These are phyloP conservation scores for Otis tarda DNA, from an alignment of 2,113 vertebrate species.

Conservation along the genomic window DNA sequence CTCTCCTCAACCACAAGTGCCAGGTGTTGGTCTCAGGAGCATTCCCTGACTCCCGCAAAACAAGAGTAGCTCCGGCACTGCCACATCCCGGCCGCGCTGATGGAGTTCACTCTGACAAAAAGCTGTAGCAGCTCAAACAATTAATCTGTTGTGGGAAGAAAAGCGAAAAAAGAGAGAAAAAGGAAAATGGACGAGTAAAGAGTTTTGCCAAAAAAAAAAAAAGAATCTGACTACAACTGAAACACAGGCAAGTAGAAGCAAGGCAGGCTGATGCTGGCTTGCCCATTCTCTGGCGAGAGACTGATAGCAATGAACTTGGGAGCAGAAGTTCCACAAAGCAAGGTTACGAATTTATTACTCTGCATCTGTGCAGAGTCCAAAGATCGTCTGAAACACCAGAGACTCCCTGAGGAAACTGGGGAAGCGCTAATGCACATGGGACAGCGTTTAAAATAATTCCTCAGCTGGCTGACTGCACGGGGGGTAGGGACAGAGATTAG, in stretches of 20 bases:
- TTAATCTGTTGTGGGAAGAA: not conserved
- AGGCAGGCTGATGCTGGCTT: not conserved
- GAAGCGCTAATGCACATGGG: not conserved
- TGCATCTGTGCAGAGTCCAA: not conserved
- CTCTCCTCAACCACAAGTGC: not conserved
- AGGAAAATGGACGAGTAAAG: not conserved
- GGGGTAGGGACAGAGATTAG: constrained; percentile 20
- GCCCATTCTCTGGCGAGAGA: not conserved
- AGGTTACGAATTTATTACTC: constrained; percentile 28
- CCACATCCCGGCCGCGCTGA: not conserved
- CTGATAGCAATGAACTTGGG: not conserved
- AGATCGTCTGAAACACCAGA: not conserved
- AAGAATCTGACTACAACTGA: not conserved
- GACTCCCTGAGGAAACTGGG: constrained; percentile 15
- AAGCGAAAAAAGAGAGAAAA: not conserved
- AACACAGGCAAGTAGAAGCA: not conserved
- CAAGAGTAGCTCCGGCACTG: not conserved
- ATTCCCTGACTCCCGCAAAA: not conserved
- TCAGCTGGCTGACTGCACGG: constrained; percentile 20
- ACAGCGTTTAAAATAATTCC: constrained; percentile 22
- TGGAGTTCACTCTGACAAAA: not conserved
- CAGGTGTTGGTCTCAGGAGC: not conserved
- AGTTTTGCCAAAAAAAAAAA: not conserved
- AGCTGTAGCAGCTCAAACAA: not conserved
- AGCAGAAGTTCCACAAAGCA: constrained; percentile 10